Percentiles rank a stretch among this genome's conserved stretches.
Conservation (phyloP, 2,888 invertebrate genomes). For the Abscondita cerata region DNA sequence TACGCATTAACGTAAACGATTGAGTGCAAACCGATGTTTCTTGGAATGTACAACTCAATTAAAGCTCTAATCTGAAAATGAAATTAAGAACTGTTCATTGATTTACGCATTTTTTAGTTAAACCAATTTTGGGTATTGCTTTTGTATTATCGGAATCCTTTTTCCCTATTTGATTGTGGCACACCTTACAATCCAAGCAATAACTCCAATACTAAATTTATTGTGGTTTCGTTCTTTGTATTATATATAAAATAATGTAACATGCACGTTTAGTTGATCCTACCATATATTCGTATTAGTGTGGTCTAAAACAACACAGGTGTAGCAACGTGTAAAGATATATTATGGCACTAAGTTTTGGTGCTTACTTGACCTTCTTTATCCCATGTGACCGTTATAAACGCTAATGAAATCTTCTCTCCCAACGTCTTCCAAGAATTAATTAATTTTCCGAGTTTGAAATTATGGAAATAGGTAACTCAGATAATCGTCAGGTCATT, state of each 20-base stretch:
- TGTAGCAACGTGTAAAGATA: constrained; percentile 21
- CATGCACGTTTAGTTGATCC: constrained; percentile 15
- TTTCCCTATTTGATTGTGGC: not conserved
- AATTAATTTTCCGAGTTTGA: constrained; percentile 1
- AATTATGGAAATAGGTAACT: constrained; percentile 13
- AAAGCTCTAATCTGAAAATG: no score
- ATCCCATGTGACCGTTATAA: constrained; percentile 28
- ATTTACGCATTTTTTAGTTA: no score
- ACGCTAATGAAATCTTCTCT: constrained; percentile 18
- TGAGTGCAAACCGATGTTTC: no score
- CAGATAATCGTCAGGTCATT: constrained; percentile 5
- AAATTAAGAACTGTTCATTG: no score
- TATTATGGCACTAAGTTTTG: constrained; percentile 26
- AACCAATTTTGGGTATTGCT: no score
- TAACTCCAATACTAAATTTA: constrained; percentile 11
- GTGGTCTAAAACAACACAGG: constrained; percentile 15
- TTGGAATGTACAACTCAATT: no score
- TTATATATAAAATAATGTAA: constrained; percentile 16
- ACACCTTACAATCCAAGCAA: not conserved
- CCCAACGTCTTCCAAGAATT: not conserved
- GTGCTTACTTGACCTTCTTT: constrained; percentile 32
- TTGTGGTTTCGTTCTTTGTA: constrained; percentile 12
- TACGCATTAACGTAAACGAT: no score
- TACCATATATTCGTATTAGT: constrained; percentile 38
- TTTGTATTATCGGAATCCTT: no score